Conservation (phyloP, 1,140 invertebrate genomes). For the Colletes latitarsis region DNA sequence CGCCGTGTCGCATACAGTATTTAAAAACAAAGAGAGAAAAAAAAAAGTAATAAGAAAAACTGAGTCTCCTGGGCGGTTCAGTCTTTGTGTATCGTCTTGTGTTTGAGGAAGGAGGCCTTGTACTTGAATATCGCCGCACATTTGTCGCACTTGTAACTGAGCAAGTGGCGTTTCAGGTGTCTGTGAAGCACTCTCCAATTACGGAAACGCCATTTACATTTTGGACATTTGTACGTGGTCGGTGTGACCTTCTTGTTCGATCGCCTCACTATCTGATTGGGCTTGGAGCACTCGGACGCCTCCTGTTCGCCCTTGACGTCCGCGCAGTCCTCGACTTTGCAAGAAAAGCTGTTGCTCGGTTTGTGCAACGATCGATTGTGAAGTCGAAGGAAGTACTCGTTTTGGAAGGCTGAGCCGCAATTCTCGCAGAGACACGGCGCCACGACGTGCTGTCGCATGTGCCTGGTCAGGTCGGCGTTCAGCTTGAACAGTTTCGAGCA, state of each 20-base stretch:
- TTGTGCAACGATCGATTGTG: neutral
- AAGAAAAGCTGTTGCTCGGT: neutral
- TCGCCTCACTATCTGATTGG: no score
- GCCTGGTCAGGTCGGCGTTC: neutral
- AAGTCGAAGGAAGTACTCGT: neutral
- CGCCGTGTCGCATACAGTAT: neutral
- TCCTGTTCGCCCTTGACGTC: neutral
- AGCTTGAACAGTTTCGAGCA: slow-evolving; percentile 7
- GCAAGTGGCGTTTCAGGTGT: slow-evolving; percentile 15
- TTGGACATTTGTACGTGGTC: slow-evolving; percentile 9
- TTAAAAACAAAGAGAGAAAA: neutral
- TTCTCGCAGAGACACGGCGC: neutral
- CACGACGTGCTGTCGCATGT: neutral
- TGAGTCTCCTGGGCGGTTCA: neutral
- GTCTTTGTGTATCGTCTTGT: neutral
- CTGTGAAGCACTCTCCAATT: neutral
- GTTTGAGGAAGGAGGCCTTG: slow-evolving; percentile 21
- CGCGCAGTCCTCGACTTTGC: neutral
- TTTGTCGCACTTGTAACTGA: slow-evolving; percentile 4
- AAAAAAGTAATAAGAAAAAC: neutral
- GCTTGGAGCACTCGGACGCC: neutral
- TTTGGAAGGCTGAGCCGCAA: neutral
- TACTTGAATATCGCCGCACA: slow-evolving; percentile 36
- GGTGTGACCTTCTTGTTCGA: neutral
- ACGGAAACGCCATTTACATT: slow-evolving; percentile 27